Base-by-base conservation (phyloP, 35 echinoderm and acorn worm species). In the Apostichopus californicus region DNA sequence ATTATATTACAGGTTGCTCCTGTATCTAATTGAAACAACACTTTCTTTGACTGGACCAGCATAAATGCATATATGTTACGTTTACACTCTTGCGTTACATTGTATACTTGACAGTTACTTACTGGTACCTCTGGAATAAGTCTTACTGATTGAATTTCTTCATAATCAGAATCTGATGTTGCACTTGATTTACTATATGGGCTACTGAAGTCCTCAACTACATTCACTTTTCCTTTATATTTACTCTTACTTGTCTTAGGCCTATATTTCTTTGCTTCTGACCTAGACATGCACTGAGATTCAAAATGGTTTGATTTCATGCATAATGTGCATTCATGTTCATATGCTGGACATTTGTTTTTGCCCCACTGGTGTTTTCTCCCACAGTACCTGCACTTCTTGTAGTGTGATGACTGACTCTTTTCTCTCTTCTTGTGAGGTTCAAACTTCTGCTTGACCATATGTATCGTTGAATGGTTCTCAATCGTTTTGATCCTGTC, bases 291-390 rank as follows among this genome's bases (percentile, higher is more conserved):
- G 25, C 90, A 94, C 81, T 77, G 72, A n/a, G 57, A 88, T 28
- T 90, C 84, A 92, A 85, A 96, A 70, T 92, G 92, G 56, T 96
- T 94, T 6, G 34, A 66, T 55, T 92, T 96, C 5, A 72, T 54
- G 57, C 95, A 94, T 12, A 60, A 55, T 60, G n/a, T 57, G 72
- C 92, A 93, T 87, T 86, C 71, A 75, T 93, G 93, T 24, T 90
- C 93, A 85, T 73, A 92, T 83, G 93, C 90, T 11, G 90, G 93
- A 90, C 95, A 96, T 83, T 53, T 84, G 53, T 96, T 81, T 92
- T 82, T 94, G 9, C 84, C 81, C 20, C 56, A 22, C 54, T 81
- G 80, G 64, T 96, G 90, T 60, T 53, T 54, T 71, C 17, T 78
- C 17, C 95, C 92, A 94, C 95, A 94, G 72, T 57, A 87, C 34